These are phyloP conservation scores for Cantharis rufa DNA, from an alignment of 2,888 invertebrate species.

Conservation along the genomic window DNA sequence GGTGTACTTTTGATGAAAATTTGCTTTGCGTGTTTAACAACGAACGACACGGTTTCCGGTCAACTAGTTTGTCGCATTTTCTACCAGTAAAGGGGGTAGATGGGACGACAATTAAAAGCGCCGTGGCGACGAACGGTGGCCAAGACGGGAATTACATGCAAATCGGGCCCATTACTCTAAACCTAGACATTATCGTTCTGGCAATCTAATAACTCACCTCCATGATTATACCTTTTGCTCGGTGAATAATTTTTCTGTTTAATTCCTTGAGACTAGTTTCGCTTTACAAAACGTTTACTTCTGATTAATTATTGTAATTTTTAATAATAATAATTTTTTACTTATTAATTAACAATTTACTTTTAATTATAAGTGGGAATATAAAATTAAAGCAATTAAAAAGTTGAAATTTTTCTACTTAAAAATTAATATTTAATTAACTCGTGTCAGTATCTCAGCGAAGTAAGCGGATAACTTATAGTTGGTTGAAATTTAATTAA, in stretches of 20 bases:
- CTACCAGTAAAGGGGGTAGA: conserved; percentile 34
- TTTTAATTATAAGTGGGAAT: not conserved
- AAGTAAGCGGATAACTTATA: not conserved
- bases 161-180: conserved; percentile 37
- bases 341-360: not conserved
- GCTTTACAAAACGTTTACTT: conserved; percentile 24
- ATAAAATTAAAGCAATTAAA: not conserved
- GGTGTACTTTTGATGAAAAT: conserved; percentile 40
- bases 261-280: conserved; percentile 28
- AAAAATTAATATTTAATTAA: not conserved
- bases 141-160: conserved; percentile 43
- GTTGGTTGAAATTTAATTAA: not conserved
- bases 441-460: not conserved
- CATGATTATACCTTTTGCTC: conserved; percentile 34
- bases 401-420: not conserved
- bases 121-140: conserved; percentile 43
- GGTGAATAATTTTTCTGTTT: conserved; percentile 35
- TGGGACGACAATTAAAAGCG: conserved; percentile 47
- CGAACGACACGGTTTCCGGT: conserved; percentile 50
- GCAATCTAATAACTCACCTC: conserved; percentile 37
- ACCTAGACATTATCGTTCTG: conserved; percentile 35
- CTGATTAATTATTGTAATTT: conserved; percentile 16
- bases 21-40: conserved; percentile 46
- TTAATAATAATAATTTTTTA: conserved; percentile 11
- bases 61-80: conserved; percentile 44